Conservation (phyloP, 2,797 vertebrate genomes). For the Bufotes viridis region DNA sequence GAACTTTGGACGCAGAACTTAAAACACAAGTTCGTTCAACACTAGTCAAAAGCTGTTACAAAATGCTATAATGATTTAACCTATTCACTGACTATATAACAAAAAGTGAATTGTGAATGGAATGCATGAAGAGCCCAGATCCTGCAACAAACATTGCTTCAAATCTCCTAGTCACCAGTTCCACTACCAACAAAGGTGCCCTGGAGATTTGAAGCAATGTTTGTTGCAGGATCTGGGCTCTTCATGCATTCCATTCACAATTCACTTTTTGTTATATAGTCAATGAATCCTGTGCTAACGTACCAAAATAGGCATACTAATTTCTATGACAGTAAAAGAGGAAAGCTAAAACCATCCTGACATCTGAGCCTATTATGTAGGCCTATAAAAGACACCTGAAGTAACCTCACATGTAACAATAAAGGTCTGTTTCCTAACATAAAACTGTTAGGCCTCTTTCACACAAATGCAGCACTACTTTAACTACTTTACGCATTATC, state of each 20-base stretch:
- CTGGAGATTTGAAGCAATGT: background rate
- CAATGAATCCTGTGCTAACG: background rate
- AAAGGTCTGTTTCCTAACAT: conserved; percentile 30
- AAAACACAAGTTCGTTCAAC: too few species aligned
- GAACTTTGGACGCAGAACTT: too few species aligned
- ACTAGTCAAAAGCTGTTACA: background rate
- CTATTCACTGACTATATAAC: background rate
- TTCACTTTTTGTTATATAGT: conserved; percentile 7
- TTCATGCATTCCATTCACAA: background rate
- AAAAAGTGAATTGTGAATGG: background rate
- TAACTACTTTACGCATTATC: too few species aligned
- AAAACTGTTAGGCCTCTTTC: too few species aligned
- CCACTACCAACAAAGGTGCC: background rate
- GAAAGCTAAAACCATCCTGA: conserved; percentile 36
- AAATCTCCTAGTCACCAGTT: background rate
- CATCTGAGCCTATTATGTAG: conserved; percentile 41
- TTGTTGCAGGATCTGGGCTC: background rate
- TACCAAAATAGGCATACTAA: background rate
- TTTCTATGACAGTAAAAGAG: background rate
- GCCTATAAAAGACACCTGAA: conserved; percentile 23
- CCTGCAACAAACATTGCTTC: background rate
- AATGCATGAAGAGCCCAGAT: background rate
- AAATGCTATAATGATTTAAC: background rate
- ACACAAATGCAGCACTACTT: too few species aligned
- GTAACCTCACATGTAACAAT: conserved; percentile 40